These are phyloP conservation scores for Drosophila lacicola DNA, from an alignment of 2,888 invertebrate genomes.

Conservation along the genomic window DNA sequence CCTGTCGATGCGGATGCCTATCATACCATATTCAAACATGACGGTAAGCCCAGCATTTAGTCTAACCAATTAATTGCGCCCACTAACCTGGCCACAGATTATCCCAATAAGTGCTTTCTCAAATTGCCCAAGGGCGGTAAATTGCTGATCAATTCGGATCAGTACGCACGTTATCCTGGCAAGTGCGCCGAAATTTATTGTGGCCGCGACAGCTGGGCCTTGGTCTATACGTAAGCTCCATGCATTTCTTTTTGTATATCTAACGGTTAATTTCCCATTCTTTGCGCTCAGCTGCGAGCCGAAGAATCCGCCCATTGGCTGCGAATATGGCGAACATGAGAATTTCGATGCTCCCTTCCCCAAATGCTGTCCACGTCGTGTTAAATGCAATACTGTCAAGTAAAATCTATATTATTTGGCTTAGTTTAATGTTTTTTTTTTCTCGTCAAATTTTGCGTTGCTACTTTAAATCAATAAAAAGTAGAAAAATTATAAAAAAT, in stretches of 20 bases:
- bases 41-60: slow-evolving; percentile 15
- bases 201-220: slow-evolving; percentile 58
- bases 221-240: slow-evolving; percentile 49
- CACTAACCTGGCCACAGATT: slow-evolving; percentile 9
- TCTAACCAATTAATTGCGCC: neutral
- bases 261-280: too few species aligned
- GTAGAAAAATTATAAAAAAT: neutral
- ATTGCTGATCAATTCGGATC: slow-evolving; percentile 24
- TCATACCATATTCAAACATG: slow-evolving; percentile 25
- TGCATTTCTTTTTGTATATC: too few species aligned
- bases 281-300: slow-evolving; percentile 28
- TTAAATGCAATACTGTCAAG: slow-evolving; percentile 33
- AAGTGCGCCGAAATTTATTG: slow-evolving; percentile 54
- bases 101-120: slow-evolving; percentile 51
- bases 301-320: slow-evolving; percentile 19
- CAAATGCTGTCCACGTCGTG: slow-evolving; percentile 39
- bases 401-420: neutral
- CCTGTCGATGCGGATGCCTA: neutral
- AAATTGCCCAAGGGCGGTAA: neutral
- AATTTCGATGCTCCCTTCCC: slow-evolving; percentile 33
- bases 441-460: slow-evolving; percentile 11
- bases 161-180: slow-evolving; percentile 41
- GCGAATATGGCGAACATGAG: slow-evolving; percentile 15
- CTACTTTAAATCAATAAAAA: neutral
- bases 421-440: neutral